Conservation (phyloP, 2,113 vertebrate species). For the Mormyrus lacerda region DNA sequence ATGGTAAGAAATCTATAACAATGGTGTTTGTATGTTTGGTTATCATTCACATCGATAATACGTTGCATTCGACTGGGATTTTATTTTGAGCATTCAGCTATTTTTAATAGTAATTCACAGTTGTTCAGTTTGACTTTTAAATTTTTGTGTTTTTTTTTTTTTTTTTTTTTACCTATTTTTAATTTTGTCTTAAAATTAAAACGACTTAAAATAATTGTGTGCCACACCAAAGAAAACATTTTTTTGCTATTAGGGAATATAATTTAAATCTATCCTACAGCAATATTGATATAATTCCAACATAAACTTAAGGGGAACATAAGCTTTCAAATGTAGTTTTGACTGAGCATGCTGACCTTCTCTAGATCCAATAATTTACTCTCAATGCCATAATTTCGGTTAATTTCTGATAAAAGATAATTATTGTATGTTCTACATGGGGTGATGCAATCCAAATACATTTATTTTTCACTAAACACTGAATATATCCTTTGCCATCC, state of each 20-base stretch:
- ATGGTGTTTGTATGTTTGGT: not conserved
- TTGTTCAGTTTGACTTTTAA: not conserved
- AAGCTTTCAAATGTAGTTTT: not conserved
- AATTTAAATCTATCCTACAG: not conserved
- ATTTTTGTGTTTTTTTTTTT: not conserved
- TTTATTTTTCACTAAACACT: not conserved
- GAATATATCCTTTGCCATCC: not conserved
- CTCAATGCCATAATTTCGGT: not conserved
- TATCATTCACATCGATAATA: not conserved
- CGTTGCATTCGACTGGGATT: not conserved
- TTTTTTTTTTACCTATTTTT: not conserved
- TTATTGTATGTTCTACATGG: not conserved
- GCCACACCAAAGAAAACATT: not conserved
- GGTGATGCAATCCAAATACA: not conserved
- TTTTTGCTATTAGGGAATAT: not conserved
- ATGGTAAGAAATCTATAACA: slow-evolving; percentile 69
- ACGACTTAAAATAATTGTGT: not conserved
- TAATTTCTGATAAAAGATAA: not conserved
- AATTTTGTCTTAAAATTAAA: not conserved
- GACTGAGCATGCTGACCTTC: not conserved
- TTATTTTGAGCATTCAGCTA: not conserved
- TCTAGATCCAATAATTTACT: not conserved
- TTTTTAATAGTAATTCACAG: not conserved
- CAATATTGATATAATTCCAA: not conserved
- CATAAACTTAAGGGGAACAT: not conserved